Conservation (phyloP, 2,888 invertebrate genomes). For the Hipparchia semele region DNA sequence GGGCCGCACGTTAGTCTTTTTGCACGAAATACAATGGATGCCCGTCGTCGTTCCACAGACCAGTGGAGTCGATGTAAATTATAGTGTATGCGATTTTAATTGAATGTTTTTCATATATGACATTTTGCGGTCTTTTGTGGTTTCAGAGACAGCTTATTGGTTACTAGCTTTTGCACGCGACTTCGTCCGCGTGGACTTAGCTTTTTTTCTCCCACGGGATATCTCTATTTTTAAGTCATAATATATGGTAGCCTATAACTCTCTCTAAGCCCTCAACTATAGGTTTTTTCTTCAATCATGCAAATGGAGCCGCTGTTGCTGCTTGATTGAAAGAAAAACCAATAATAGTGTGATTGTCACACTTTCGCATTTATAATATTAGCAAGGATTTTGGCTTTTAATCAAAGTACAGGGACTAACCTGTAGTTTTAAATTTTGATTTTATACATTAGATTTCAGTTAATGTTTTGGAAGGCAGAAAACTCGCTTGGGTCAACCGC, state of each 20-base stretch:
- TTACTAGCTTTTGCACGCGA: neutral
- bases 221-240: too few species aligned
- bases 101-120: slow-evolving; percentile 46
- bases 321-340: too few species aligned
- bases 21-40: slow-evolving; percentile 51
- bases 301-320: too few species aligned
- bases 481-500: slow-evolving; percentile 79
- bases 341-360: too few species aligned
- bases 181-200: too few species aligned
- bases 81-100: slow-evolving; percentile 46
- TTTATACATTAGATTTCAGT: slow-evolving; percentile 78
- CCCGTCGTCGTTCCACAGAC: slow-evolving; percentile 41
- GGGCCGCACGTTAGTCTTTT: slow-evolving; percentile 48
- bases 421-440: too few species aligned
- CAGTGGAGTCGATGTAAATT: slow-evolving; percentile 47
- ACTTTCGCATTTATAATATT: too few species aligned
- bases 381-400: slow-evolving; percentile 11
- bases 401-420: neutral
- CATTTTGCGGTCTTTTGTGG: slow-evolving; percentile 41
- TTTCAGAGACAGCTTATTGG: slow-evolving; percentile 34
- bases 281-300: too few species aligned
- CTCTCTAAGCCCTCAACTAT: too few species aligned
- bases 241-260: too few species aligned
- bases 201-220: too few species aligned
- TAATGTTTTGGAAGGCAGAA: slow-evolving; percentile 86